Evolutionary conservation across 2,113 vertebrate species (phyloP).

Genomic region (Scomber colias): DNA sequence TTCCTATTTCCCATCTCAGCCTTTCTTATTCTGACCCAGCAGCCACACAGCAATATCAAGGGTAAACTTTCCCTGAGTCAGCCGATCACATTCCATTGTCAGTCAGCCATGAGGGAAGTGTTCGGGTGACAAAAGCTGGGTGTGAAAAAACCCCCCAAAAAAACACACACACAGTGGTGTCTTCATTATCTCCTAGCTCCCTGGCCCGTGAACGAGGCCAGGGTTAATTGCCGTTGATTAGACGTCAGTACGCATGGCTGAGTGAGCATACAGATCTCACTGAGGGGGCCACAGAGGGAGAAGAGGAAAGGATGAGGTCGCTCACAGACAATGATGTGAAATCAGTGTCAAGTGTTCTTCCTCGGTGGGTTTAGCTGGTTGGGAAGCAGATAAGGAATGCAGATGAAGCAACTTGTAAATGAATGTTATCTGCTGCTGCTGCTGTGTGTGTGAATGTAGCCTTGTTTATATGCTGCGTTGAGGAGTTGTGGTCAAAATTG

Average conservation of each 20-base stretch:
- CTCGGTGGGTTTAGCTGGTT: slow-evolving; percentile 46
- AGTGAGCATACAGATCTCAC: slow-evolving; percentile 50
- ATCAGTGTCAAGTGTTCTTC: slow-evolving; percentile 67
- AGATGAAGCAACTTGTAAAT: slow-evolving; percentile 22
- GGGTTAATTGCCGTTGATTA: slow-evolving; percentile 81
- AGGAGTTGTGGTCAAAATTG: background rate
- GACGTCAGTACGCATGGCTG: slow-evolving; percentile 64
- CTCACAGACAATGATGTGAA: slow-evolving; percentile 55
- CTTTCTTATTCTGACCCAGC: slow-evolving; percentile 11
- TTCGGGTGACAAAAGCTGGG: slow-evolving; percentile 54
- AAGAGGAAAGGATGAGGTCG: slow-evolving; percentile 44
- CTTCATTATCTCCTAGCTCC: slow-evolving; percentile 68
- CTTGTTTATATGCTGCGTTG: too few relatives aligned
- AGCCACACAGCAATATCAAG: slow-evolving; percentile 24
- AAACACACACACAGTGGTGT: slow-evolving; percentile 32
- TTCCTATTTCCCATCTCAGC: slow-evolving; percentile 44
- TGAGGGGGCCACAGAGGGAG: slow-evolving; percentile 43
- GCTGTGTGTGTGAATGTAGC: background rate
- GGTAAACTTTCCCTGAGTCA: background rate
- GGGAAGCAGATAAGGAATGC: slow-evolving; percentile 50
- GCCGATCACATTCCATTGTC: slow-evolving; percentile 60
- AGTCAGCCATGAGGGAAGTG: slow-evolving; percentile 47
- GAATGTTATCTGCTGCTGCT: slow-evolving; percentile 2
- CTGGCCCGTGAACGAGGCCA: slow-evolving; percentile 45
- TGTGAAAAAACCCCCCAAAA: slow-evolving; percentile 45